A percentile compares a stretch with the other conserved stretches of the same genome.
Conservation (phyloP, 2,113 vertebrate genomes). For the Gallinago undulata region DNA sequence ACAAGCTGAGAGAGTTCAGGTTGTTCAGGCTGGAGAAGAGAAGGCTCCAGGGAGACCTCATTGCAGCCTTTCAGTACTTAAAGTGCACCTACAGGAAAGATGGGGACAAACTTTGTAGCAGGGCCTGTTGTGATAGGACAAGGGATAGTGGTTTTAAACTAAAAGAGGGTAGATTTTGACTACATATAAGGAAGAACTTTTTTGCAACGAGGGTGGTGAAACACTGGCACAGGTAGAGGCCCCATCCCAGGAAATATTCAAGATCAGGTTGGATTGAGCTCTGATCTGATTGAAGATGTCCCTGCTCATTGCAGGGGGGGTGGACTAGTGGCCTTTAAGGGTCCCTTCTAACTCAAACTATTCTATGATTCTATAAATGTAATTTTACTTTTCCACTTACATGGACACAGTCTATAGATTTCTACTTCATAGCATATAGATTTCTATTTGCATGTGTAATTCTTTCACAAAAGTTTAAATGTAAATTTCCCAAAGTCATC, state of each 20-base stretch:
- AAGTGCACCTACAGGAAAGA: background rate
- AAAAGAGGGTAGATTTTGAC: background rate
- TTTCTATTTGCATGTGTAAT: background rate
- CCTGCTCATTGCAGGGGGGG: background rate
- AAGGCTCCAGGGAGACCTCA: background rate
- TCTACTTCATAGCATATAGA: background rate
- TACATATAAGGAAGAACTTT: background rate
- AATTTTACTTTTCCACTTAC: constrained; percentile 4
- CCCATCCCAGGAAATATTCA: background rate
- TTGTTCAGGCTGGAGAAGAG: background rate
- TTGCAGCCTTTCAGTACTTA: background rate
- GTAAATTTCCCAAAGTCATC: background rate
- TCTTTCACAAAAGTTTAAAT: background rate
- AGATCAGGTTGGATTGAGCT: background rate
- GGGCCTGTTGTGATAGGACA: background rate
- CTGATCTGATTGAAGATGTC: background rate
- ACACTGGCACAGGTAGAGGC: background rate
- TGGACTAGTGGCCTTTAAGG: background rate
- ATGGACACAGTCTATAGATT: background rate
- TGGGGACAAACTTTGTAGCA: background rate
- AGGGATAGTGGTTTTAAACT: background rate
- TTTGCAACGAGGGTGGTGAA: background rate
- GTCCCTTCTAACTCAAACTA: background rate
- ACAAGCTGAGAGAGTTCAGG: background rate
- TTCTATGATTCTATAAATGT: background rate